A percentile compares a stretch with the other conserved stretches of the same genome.
These are phyloP conservation scores for Exocentrus adspersus DNA, from an alignment of 2,888 invertebrate genomes.

Conservation along the genomic window DNA sequence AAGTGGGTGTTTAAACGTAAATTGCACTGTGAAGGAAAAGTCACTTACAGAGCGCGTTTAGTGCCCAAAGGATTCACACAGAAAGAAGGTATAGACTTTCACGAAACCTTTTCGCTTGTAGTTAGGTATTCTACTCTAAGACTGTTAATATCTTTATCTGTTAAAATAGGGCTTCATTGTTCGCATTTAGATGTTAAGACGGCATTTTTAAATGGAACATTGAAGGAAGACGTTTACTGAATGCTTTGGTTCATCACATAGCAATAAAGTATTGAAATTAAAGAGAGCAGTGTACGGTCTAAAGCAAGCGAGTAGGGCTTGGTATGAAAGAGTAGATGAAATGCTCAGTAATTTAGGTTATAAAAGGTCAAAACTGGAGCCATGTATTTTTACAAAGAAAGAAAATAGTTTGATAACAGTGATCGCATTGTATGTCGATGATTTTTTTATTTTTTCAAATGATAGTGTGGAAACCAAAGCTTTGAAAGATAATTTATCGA, in stretches of 20 bases:
- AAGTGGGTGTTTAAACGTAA: constrained; percentile 52
- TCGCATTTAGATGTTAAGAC: constrained; percentile 39
- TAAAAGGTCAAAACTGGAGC: neutral
- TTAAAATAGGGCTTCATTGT: constrained; percentile 31
- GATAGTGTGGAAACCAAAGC: constrained; percentile 5
- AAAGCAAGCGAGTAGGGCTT: constrained; percentile 5
- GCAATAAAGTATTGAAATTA: constrained; percentile 33
- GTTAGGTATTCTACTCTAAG: constrained; percentile 37
- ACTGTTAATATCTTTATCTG: constrained; percentile 41
- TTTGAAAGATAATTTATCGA: neutral
- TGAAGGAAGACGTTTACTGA: constrained; percentile 41
- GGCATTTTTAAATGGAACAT: constrained; percentile 43
- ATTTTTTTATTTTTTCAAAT: constrained; percentile 25
- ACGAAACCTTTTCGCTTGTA: constrained; percentile 44
- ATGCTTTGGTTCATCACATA: constrained; percentile 34
- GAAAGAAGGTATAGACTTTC: constrained; percentile 36
- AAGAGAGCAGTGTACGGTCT: constrained; percentile 26
- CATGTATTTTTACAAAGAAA: neutral
- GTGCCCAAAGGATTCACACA: constrained; percentile 45
- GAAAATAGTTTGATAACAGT: neutral
- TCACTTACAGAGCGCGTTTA: constrained; percentile 38
- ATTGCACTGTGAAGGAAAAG: constrained; percentile 38
- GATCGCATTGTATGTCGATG: constrained; percentile 17
- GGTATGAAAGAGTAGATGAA: constrained; percentile 16
- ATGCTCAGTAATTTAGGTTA: neutral